These are phyloP conservation scores for Apodemus speciosus DNA, from an alignment of 2,113 vertebrate genomes.

Conservation along the genomic window DNA sequence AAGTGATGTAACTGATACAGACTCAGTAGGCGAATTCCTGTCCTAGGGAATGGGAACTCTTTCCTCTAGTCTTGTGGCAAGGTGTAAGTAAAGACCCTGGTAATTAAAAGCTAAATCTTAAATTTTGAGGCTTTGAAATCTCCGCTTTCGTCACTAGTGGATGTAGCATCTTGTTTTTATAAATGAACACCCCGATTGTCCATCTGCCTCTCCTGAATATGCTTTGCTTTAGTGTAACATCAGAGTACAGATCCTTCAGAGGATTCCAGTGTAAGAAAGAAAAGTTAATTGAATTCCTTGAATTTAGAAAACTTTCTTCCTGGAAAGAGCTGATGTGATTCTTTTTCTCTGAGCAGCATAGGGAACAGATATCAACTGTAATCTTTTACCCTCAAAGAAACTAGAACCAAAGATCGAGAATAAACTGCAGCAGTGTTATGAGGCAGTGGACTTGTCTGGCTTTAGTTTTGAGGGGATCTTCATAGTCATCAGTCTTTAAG, in stretches of 20 bases:
- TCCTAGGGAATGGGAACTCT: background rate
- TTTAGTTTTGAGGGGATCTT: slow-evolving; percentile 31
- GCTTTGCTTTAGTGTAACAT: background rate
- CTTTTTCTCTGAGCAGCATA: background rate
- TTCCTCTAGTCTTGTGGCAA: background rate
- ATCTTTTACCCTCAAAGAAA: slow-evolving; percentile 31
- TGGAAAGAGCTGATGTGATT: background rate
- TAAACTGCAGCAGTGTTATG: background rate
- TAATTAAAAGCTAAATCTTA: background rate
- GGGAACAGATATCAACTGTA: slow-evolving; percentile 18
- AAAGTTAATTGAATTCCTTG: slow-evolving; percentile 24
- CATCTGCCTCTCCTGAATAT: background rate
- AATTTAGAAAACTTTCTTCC: slow-evolving; percentile 6
- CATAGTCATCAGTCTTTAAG: background rate
- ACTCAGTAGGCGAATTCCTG: background rate
- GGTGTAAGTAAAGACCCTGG: background rate
- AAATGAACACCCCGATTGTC: background rate
- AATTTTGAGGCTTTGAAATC: background rate
- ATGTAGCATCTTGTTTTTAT: background rate
- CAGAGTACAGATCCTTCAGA: background rate
- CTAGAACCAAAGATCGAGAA: background rate
- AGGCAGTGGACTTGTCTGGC: background rate
- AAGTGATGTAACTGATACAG: background rate
- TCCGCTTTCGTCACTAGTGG: slow-evolving; percentile 10
- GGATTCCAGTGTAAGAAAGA: background rate